Conservation (phyloP, 2,113 vertebrate genomes). For the Sturnus vulgaris region DNA sequence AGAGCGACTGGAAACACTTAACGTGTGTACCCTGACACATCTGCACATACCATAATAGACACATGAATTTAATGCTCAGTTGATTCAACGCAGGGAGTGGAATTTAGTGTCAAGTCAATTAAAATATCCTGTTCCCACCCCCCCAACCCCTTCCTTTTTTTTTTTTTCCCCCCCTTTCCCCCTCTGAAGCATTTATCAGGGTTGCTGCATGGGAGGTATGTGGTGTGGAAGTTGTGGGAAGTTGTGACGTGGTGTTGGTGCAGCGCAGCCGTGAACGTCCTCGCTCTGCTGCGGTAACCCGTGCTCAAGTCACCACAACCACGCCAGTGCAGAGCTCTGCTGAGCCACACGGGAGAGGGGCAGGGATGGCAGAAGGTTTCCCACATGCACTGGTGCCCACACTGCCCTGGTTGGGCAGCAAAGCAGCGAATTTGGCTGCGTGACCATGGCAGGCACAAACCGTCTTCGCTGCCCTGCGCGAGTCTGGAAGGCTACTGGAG, state of each 20-base stretch:
- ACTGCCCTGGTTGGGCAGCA: neutral
- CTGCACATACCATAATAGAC: constrained; percentile 48
- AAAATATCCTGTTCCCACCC: constrained; percentile 61
- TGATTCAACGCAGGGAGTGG: constrained; percentile 41
- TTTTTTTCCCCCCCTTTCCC: too few species aligned
- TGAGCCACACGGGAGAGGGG: neutral
- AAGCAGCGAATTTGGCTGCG: rapidly evolving
- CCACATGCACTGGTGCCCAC: rapidly evolving
- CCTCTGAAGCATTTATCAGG: constrained; percentile 16
- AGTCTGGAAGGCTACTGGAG: neutral
- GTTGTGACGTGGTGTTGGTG: constrained; percentile 49
- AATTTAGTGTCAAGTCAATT: constrained; percentile 62
- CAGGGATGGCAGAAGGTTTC: neutral
- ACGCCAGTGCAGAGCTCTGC: neutral
- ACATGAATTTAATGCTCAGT: constrained; percentile 61
- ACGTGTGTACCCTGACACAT: constrained; percentile 39
- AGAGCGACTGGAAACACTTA: constrained; percentile 40
- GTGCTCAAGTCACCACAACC: neutral
- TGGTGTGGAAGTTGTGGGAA: constrained; percentile 43
- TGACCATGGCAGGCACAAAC: rapidly evolving
- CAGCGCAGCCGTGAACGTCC: neutral
- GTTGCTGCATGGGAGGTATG: constrained; percentile 57
- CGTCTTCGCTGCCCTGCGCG: neutral
- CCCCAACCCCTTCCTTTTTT: neutral
- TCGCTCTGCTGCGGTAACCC: neutral